Base-by-base conservation (phyloP, 92 coral and sea anemone genomes). In the Porites divaricata region DNA sequence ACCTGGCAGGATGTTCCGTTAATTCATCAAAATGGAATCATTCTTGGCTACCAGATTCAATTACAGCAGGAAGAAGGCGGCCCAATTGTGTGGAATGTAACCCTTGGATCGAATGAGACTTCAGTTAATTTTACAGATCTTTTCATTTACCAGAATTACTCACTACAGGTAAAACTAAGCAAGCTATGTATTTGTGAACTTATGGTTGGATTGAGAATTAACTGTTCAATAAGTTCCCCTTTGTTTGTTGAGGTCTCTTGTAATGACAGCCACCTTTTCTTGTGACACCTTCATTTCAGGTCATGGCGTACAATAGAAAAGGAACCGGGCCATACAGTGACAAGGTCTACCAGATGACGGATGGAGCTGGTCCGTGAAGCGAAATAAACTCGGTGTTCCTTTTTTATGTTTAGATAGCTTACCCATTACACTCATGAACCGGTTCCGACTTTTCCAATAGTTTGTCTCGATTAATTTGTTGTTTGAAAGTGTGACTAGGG, bases 281-380 rank as follows among this genome's bases (percentile, higher is more conserved):
- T 15, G 59, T 54, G 16, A 48, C 65, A 64, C 16, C 75, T 62
- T 56, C 45, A 35, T 35, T 89, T 15, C 70, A 72, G 54, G 54
- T 92, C 21, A 2, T 41, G 45, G 95, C 88, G 11, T 86, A 82
- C 49, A 83, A 86, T 8, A 24, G 69, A 17, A 81, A 89, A 28
- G 91, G 90, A 2, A 84, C 84, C 2, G 93, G 95, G 6, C 87
- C 88, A 7, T 8, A 2, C 9, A 72, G 68, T 26, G 22, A 41
- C 19, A 78, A 50, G 21, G 62, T 67, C 12, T 62, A 41, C 53
- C 79, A 86, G 48, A 80, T 23, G 80, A 92, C 95, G 13, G 89
- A 92, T 23, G 93, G 87, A 86, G 78, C 91, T 26, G 85, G 95
- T 92, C n/a, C 48, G 86, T 80, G 70, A 51, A 2, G 51, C 16